Percentiles rank a stretch among this genome's conserved stretches.
These are phyloP conservation scores for Pandemis corylana DNA, from an alignment of 2,888 invertebrate species.

Conservation along the genomic window DNA sequence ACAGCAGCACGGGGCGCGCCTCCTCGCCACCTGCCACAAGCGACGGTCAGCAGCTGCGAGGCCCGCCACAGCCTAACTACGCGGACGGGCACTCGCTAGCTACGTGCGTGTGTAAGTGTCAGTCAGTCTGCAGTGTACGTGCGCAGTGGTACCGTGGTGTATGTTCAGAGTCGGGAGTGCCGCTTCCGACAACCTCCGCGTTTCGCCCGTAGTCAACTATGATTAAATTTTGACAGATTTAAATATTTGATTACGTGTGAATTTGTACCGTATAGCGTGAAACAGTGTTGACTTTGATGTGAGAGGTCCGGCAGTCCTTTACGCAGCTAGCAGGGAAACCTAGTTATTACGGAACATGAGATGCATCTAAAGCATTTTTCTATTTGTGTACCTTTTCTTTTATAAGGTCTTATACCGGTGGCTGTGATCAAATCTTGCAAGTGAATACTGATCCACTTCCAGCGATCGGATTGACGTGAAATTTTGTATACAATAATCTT, in stretches of 20 bases:
- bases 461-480: too few species aligned
- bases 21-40: slow-evolving; percentile 60
- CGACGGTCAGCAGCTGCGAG: background rate
- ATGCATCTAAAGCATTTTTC: too few species aligned
- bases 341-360: background rate
- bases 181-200: slow-evolving; percentile 7
- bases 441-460: too few species aligned
- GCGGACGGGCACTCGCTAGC: slow-evolving; percentile 22
- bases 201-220: slow-evolving; percentile 32
- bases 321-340: background rate
- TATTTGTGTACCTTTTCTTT: too few species aligned
- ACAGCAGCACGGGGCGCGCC: slow-evolving; percentile 65
- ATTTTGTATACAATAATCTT: too few species aligned
- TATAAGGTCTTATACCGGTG: too few species aligned
- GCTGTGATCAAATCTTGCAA: too few species aligned
- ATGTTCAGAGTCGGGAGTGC: slow-evolving; percentile 22
- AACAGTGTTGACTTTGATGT: slow-evolving; percentile 31
- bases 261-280: slow-evolving; percentile 36
- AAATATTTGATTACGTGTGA: slow-evolving; percentile 36
- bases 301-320: slow-evolving; percentile 22
- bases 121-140: slow-evolving; percentile 39
- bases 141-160: slow-evolving; percentile 37
- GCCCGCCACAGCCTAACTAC: slow-evolving; percentile 7
- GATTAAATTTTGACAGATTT: slow-evolving; percentile 21
- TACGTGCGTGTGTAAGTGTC: slow-evolving; percentile 28